Percentiles rank a stretch among this genome's conserved stretches.
Conservation (phyloP, 2,113 vertebrate genomes). For the Ursus arctos region DNA sequence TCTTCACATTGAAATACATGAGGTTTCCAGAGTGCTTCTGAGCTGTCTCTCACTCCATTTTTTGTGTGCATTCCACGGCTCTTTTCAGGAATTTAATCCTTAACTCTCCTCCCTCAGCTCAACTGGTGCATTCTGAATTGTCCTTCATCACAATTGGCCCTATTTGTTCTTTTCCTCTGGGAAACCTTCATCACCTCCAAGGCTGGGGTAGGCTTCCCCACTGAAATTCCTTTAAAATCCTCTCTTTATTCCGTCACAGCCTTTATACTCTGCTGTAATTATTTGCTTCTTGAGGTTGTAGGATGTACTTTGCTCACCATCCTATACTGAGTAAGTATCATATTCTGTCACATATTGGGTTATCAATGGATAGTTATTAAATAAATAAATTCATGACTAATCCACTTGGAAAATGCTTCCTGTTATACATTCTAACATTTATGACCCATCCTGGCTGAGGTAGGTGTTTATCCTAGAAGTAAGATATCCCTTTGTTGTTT, state of each 20-base stretch:
- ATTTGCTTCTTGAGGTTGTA: not conserved
- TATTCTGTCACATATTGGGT: not conserved
- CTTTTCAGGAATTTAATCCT: not conserved
- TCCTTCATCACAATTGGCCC: not conserved
- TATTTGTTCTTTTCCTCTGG: not conserved
- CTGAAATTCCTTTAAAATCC: not conserved
- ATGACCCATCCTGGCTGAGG: not conserved
- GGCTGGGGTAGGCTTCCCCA: not conserved
- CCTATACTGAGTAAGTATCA: not conserved
- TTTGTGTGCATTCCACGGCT: not conserved
- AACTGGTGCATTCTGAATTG: not conserved
- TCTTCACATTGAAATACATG: not conserved
- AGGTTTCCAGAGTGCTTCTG: not conserved
- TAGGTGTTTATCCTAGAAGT: not conserved
- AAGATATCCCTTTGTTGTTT: not conserved
- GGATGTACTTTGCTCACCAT: not conserved
- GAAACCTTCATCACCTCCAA: not conserved
- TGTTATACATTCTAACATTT: not conserved
- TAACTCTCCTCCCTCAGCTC: not conserved
- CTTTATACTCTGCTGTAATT: not conserved
- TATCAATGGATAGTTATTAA: not conserved
- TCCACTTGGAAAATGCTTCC: not conserved
- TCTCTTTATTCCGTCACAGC: not conserved
- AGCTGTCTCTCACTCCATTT: not conserved
- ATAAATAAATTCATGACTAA: not conserved